Percentiles rank a stretch among this genome's conserved stretches.
Evolutionary conservation across 2,888 invertebrate genomes (phyloP).

Genomic region (Plebejus melissa): DNA sequence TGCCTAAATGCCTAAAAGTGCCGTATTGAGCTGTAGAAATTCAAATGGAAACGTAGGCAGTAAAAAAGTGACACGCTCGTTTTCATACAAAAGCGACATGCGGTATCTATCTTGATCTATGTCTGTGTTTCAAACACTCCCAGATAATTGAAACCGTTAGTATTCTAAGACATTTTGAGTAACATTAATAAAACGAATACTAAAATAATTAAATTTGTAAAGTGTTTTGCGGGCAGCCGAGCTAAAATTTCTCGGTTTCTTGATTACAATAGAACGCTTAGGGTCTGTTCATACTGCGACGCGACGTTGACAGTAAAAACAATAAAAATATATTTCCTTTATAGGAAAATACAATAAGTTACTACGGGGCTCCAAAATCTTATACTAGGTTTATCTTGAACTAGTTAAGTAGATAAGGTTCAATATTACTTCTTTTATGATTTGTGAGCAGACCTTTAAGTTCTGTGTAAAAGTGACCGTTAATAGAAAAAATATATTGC

Average conservation of each 20-base stretch:
- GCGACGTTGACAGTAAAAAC: not conserved
- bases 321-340: not conserved
- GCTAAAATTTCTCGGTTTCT: constrained; percentile 38
- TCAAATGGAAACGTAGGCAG: too few species aligned
- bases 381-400: too few species aligned
- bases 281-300: not conserved
- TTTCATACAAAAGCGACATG: too few species aligned
- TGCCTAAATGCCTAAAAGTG: too few species aligned
- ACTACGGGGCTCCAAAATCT: too few species aligned
- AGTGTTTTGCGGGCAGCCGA: constrained; percentile 4
- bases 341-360: not conserved
- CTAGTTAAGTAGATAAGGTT: too few species aligned
- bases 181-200: constrained; percentile 14
- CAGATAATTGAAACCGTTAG: not conserved
- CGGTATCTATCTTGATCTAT: too few species aligned
- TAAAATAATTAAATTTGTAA: constrained; percentile 17
- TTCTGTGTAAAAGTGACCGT: not conserved
- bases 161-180: not conserved
- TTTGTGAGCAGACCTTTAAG: too few species aligned
- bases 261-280: constrained; percentile 27
- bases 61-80: too few species aligned
- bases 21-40: too few species aligned
- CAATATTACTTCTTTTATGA: too few species aligned
- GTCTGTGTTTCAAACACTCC: not conserved
- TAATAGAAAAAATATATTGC: not conserved